Conservation (phyloP, 2,888 invertebrate species). For the Callinectes sapidus region DNA sequence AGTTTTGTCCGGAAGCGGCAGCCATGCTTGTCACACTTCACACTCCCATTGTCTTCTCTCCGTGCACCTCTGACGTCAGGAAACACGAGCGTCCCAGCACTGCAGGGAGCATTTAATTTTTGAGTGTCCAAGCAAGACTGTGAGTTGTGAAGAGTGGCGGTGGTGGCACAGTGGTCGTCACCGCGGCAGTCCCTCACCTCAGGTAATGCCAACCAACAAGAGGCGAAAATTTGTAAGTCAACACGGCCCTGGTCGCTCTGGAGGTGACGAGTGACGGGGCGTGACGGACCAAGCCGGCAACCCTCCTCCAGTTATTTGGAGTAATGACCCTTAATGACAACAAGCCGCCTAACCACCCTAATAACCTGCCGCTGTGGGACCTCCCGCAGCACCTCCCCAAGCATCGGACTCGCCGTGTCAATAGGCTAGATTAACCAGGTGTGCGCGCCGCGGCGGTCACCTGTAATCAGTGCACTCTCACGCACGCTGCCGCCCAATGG, state of each 20-base stretch:
- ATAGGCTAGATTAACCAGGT: conserved; percentile 34
- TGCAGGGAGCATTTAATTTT: background rate
- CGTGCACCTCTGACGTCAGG: background rate
- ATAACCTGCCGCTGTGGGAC: background rate
- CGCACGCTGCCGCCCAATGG: conserved; percentile 11
- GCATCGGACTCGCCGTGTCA: conserved; percentile 31
- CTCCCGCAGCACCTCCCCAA: background rate
- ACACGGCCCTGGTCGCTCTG: background rate
- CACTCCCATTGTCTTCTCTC: background rate
- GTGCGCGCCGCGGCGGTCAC: background rate
- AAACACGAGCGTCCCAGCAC: background rate
- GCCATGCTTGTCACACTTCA: background rate
- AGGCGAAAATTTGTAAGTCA: conserved; percentile 37
- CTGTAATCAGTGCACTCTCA: conserved; percentile 12
- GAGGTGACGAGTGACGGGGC: background rate
- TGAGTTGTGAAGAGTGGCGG: background rate
- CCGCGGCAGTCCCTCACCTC: background rate
- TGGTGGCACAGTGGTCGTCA: background rate
- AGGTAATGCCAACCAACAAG: conserved; percentile 15
- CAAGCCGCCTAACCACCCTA: conserved; percentile 22
- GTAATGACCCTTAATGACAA: conserved; percentile 36
- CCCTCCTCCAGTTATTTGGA: conserved; percentile 28
- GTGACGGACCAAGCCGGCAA: conserved; percentile 7
- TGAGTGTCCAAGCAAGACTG: background rate
- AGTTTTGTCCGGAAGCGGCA: background rate